phyloP scores from a whole-genome alignment of 2,113 vertebrate genomes.

The Xiphophorus couchianus region DNA sequence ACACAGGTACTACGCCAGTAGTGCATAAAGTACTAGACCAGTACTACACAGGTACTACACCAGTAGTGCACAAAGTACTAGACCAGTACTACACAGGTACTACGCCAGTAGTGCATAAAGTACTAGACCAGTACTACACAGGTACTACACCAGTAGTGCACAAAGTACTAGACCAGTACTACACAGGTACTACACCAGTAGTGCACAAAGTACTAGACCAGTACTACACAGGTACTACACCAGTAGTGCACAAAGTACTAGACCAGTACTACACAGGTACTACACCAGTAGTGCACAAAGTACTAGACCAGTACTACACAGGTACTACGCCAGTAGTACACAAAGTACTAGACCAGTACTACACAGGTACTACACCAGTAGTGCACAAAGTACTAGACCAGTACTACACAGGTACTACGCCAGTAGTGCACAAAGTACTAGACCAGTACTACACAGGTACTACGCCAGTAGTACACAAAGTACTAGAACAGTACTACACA shows the following conservation, averaged over 20 bases:
- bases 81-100: slow-evolving; percentile 3
- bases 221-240: neutral
- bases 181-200: no score
- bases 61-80: no score
- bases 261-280: neutral
- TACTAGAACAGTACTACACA: neutral
- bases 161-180: slow-evolving; percentile 3
- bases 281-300: no score
- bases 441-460: neutral
- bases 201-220: neutral
- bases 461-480: no score
- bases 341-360: slow-evolving; percentile 3
- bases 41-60: no score
- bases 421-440: no score
- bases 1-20: neutral
- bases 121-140: slow-evolving; percentile 1
- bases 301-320: slow-evolving; percentile 1
- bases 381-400: neutral
- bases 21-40: no score
- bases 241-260: no score
- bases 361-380: no score
- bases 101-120: no score
- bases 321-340: no score
- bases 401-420: neutral
- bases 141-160: no score